Conservation (phyloP, 2,113 vertebrate genomes). For the Amazona vittata region DNA sequence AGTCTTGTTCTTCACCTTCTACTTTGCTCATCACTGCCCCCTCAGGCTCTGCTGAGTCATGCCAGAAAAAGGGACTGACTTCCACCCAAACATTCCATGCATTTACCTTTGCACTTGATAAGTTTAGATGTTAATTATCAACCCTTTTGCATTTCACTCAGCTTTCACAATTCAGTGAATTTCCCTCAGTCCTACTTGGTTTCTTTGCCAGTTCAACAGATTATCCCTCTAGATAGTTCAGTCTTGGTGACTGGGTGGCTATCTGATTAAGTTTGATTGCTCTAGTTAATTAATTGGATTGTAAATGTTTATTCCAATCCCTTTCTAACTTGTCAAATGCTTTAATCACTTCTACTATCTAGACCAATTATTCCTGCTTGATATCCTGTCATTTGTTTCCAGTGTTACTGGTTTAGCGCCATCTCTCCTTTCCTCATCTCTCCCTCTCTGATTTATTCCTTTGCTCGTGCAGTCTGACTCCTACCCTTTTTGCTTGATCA, state of each 20-base stretch:
- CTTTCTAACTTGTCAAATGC: conserved; percentile 3
- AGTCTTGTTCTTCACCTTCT: neutral
- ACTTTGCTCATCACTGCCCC: neutral
- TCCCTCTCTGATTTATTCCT: neutral
- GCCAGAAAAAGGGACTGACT: neutral
- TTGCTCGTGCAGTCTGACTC: neutral
- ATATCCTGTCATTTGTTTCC: neutral
- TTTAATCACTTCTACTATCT: neutral
- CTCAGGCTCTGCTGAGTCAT: neutral
- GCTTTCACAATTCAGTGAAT: conserved; percentile 7
- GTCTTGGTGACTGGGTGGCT: neutral
- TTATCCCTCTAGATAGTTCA: neutral
- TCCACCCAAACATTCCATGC: neutral
- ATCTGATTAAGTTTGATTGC: conserved; percentile 32
- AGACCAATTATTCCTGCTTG: conserved; percentile 12
- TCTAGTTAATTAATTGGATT: conserved; percentile 35
- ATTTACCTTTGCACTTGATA: neutral
- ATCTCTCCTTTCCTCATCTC: neutral
- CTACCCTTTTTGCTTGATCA: neutral
- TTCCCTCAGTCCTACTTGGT: neutral
- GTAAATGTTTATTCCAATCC: conserved; percentile 43
- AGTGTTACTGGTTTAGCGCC: neutral
- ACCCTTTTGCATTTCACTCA: neutral
- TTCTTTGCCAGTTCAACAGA: neutral
- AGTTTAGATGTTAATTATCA: neutral